phyloP scores from a whole-genome alignment of 2,888 invertebrate species.

The Merodon equestris region DNA sequence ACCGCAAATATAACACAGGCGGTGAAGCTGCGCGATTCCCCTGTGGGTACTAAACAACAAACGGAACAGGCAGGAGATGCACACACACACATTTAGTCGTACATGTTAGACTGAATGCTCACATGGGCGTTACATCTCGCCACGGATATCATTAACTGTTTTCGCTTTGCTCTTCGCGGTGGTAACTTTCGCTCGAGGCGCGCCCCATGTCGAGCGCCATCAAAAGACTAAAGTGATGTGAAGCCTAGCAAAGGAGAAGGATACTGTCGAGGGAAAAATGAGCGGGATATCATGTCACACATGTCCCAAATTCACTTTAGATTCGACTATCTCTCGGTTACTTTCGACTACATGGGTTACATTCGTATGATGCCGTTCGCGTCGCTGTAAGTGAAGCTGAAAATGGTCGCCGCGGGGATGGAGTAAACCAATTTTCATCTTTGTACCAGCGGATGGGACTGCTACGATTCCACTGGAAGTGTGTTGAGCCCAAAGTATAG shows the following conservation, averaged over 20 bases:
- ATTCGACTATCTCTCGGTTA: conserved; percentile 4
- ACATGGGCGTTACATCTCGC: conserved; percentile 13
- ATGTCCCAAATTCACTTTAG: conserved; percentile 66
- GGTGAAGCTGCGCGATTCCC: conserved; percentile 36
- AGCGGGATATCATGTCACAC: conserved; percentile 56
- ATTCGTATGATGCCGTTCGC: conserved; percentile 7
- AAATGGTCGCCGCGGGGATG: conserved; percentile 39
- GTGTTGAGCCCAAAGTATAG: conserved; percentile 54
- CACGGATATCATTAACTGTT: conserved; percentile 54
- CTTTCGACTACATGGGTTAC: conserved; percentile 13
- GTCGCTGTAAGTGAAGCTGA: conserved; percentile 9
- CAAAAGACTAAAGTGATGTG: too few species aligned
- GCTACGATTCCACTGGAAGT: conserved; percentile 7
- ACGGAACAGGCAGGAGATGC: conserved; percentile 20
- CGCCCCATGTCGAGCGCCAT: neutral
- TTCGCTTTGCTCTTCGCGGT: conserved; percentile 42
- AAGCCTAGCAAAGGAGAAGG: conserved; percentile 3
- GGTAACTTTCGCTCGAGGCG: conserved; percentile 31
- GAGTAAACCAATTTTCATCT: conserved; percentile 65
- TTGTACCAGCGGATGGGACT: neutral
- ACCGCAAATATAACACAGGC: conserved; percentile 49
- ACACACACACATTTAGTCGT: neutral
- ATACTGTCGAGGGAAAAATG: neutral
- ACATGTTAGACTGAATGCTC: neutral
- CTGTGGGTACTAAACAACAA: conserved; percentile 44